These are phyloP conservation scores for Drosophila sucinea DNA, from an alignment of 1,140 invertebrate species.

Conservation along the genomic window DNA sequence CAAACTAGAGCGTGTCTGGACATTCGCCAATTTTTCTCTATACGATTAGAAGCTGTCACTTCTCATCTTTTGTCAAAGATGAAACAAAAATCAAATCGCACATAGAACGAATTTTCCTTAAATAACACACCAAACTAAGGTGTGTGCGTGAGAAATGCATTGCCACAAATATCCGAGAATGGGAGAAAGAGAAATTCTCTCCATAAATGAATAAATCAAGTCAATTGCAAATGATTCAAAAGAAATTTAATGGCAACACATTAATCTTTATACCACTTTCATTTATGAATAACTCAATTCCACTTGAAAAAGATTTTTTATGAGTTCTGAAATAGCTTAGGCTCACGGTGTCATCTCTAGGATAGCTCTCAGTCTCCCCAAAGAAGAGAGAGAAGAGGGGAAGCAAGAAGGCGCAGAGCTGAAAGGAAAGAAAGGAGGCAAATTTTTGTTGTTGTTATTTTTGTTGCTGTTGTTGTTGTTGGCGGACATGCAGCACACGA, in stretches of 20 bases:
- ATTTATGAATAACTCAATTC: too few relatives aligned
- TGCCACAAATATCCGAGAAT: too few relatives aligned
- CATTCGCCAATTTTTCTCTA: background rate
- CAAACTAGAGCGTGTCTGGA: background rate
- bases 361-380: background rate
- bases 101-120: background rate
- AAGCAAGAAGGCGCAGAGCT: conserved; percentile 18
- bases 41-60: background rate
- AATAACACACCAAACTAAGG: too few relatives aligned
- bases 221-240: too few relatives aligned
- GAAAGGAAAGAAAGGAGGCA: conserved; percentile 43
- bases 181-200: too few relatives aligned
- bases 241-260: too few relatives aligned
- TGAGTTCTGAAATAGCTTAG: background rate
- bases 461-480: conserved; percentile 42
- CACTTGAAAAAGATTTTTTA: too few relatives aligned
- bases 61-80: background rate
- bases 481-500: conserved; percentile 62
- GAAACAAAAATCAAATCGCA: background rate
- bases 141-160: too few relatives aligned
- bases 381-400: background rate
- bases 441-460: conserved; percentile 46
- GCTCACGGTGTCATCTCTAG: conserved; percentile 3
- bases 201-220: too few relatives aligned
- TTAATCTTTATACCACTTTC: too few relatives aligned